Conservation (phyloP, 1,140 invertebrate genomes). For the Probaryconus sp. region DNA sequence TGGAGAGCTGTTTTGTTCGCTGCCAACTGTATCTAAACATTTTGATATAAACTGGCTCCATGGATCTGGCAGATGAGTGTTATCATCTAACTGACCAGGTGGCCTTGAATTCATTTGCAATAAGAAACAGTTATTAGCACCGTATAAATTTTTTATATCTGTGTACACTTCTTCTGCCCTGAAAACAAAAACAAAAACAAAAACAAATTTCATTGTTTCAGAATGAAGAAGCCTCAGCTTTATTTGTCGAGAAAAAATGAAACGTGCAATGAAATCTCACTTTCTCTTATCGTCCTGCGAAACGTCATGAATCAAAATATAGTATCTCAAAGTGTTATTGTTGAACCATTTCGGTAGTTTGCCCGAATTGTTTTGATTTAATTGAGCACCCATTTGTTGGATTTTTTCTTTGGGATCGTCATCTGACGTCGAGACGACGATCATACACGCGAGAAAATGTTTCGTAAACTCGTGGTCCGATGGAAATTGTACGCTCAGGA, state of each 20-base stretch:
- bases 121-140: conserved; percentile 90
- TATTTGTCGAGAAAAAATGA: too few species aligned
- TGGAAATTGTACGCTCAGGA: conserved; percentile 91
- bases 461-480: conserved; percentile 97
- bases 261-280: too few species aligned
- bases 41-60: conserved; percentile 89
- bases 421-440: conserved; percentile 91
- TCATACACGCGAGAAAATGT: conserved; percentile 93
- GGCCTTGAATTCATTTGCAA: conserved; percentile 91
- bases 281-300: conserved; percentile 81
- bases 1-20: conserved; percentile 83
- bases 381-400: conserved; percentile 85
- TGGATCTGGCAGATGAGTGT: conserved; percentile 85
- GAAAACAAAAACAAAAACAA: conserved; percentile 47
- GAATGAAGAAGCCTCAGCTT: too few species aligned
- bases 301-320: conserved; percentile 93
- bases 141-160: conserved; percentile 90
- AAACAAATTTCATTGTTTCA: conserved; percentile 42
- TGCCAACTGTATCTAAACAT: conserved; percentile 77
- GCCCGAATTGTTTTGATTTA: conserved; percentile 86
- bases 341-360: conserved; percentile 95
- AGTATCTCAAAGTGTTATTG: conserved; percentile 89
- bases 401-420: conserved; percentile 89
- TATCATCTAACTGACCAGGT: conserved; percentile 79
- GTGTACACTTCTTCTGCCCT: conserved; percentile 91